Percentiles rank a stretch among this genome's conserved stretches.
These are phyloP conservation scores for Stylophora pistillata DNA, from an alignment of 64 coral and sea anemone species.

Conservation along the genomic window DNA sequence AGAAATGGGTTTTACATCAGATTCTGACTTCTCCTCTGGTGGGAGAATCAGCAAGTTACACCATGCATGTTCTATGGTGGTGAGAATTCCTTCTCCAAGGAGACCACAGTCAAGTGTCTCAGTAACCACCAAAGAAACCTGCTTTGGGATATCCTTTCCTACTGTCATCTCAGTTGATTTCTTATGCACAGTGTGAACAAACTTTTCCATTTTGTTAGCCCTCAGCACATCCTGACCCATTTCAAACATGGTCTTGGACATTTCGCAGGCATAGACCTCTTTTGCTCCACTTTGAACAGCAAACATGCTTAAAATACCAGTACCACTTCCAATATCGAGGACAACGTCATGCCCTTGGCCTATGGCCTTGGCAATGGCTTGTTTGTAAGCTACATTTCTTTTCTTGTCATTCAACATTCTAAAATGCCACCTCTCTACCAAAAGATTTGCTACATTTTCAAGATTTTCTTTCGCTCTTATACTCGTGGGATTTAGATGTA, in stretches of 20 bases:
- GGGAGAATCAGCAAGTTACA: conserved; percentile 15
- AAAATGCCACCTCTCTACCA: conserved; percentile 98
- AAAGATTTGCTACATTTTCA: conserved; percentile 80
- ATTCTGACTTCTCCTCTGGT: neutral
- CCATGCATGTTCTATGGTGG: conserved; percentile 89
- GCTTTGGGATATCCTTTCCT: conserved; percentile 60
- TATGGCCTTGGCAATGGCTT: conserved; percentile 75
- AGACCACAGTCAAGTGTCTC: conserved; percentile 96
- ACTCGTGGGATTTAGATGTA: conserved; percentile 65
- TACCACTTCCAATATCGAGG: conserved; percentile 94
- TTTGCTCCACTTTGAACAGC: conserved; percentile 82
- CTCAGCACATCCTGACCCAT: conserved; percentile 77
- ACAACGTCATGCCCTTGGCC: conserved; percentile 62
- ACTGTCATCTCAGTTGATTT: conserved; percentile 87
- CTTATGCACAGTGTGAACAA: conserved; percentile 77
- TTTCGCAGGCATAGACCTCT: conserved; percentile 92
- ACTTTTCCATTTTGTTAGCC: conserved; percentile 87
- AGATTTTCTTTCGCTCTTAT: conserved; percentile 75
- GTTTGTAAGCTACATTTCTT: conserved; percentile 83
- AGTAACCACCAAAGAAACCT: conserved; percentile 71
- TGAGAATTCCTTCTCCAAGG: conserved; percentile 91
- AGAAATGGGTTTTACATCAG: neutral
- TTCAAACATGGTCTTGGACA: conserved; percentile 99
- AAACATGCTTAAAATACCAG: conserved; percentile 99
- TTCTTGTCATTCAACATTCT: conserved; percentile 92